Conservation (phyloP, 2,888 invertebrate species). For the Neoscelio sp. region DNA sequence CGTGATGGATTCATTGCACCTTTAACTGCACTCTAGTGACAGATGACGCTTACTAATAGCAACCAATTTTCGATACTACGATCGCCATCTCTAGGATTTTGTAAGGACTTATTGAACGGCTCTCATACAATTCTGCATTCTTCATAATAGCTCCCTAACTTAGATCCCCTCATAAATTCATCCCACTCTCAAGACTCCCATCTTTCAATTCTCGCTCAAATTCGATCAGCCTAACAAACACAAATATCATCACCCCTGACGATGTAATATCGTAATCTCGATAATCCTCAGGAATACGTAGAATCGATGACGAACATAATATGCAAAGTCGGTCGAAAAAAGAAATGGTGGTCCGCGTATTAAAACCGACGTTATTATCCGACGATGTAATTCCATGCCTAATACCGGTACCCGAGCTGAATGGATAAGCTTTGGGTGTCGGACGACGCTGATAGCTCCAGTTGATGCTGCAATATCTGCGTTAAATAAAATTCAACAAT, state of each 20-base stretch:
- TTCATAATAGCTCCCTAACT: no score
- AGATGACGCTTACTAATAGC: conserved; percentile 13
- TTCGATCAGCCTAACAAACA: no score
- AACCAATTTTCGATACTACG: conserved; percentile 10
- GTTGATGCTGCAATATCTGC: conserved; percentile 30
- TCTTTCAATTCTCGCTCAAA: no score
- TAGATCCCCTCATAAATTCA: no score
- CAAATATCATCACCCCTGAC: background rate
- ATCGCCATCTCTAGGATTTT: conserved; percentile 11
- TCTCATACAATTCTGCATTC: no score
- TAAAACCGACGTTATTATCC: conserved; percentile 57
- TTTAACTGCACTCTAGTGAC: conserved; percentile 11
- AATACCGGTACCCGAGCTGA: conserved; percentile 28
- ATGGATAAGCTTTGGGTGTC: conserved; percentile 34
- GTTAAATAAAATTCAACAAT: conserved; percentile 44
- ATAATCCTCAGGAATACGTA: conserved; percentile 39
- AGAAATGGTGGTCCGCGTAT: conserved; percentile 30
- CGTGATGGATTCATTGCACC: conserved; percentile 3
- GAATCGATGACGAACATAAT: conserved; percentile 47
- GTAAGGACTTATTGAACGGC: conserved; percentile 32
- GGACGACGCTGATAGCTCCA: conserved; percentile 27
- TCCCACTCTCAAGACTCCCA: no score
- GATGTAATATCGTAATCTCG: conserved; percentile 46
- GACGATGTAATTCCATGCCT: conserved; percentile 47
- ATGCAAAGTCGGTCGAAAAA: conserved; percentile 26